Percentiles rank a stretch among this genome's conserved stretches.
phyloP scores from a whole-genome alignment of 2,797 vertebrate species.

The Alfaro cultratus region DNA sequence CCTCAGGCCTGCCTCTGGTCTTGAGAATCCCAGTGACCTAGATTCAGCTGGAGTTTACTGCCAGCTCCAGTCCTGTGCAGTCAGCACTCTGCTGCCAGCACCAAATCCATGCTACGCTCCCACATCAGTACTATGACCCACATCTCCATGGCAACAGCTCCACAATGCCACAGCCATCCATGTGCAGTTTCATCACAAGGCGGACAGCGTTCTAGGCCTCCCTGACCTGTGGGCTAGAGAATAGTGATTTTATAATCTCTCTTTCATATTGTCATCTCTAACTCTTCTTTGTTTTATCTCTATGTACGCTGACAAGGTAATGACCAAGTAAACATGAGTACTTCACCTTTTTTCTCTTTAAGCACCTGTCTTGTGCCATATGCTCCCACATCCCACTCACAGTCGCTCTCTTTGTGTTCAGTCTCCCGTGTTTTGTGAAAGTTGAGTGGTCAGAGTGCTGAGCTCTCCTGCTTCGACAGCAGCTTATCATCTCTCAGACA shows the following conservation, averaged over 20 bases:
- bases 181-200: not conserved
- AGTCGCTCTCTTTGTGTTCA: constrained; percentile 28
- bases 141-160: constrained; percentile 88
- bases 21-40: constrained; percentile 88
- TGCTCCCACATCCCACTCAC: constrained; percentile 65
- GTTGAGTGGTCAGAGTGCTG: not conserved
- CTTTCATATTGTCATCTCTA: not conserved
- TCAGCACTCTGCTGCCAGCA: constrained; percentile 62
- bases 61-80: constrained; percentile 72
- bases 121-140: constrained; percentile 85
- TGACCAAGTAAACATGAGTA: constrained; percentile 22
- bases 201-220: constrained; percentile 22
- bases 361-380: constrained; percentile 29
- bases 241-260: constrained; percentile 25
- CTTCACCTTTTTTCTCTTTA: constrained; percentile 30
- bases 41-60: constrained; percentile 84
- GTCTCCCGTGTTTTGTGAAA: not conserved
- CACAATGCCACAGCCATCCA: constrained; percentile 59
- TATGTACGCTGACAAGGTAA: constrained; percentile 46
- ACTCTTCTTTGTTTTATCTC: not conserved
- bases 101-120: constrained; percentile 78
- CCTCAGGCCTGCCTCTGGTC: constrained; percentile 75
- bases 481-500: constrained; percentile 39
- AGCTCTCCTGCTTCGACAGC: constrained; percentile 32
- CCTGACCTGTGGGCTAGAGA: constrained; percentile 45